These are phyloP conservation scores for Zoanthus solanderi DNA, from an alignment of 92 coral and sea anemone species.

Conservation along the genomic window DNA sequence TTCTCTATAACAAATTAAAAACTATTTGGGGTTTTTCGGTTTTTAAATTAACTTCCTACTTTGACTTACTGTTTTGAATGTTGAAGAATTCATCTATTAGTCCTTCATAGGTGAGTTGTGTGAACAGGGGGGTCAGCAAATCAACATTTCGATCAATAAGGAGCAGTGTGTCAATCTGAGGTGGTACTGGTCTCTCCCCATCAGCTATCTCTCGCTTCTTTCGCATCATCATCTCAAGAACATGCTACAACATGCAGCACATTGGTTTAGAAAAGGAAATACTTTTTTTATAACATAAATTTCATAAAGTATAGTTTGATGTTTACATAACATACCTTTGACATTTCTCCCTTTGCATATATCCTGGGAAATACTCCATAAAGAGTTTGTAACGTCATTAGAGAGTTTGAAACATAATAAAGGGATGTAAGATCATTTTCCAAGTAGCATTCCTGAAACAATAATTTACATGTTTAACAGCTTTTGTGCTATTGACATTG, in stretches of 20 bases:
- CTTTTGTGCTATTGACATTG: no score
- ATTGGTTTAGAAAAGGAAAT: background rate
- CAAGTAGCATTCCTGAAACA: conserved; percentile 87
- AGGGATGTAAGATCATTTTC: conserved; percentile 93
- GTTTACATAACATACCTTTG: conserved; percentile 74
- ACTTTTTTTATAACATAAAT: no score
- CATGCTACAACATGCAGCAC: conserved; percentile 63
- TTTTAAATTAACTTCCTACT: background rate
- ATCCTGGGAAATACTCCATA: conserved; percentile 96
- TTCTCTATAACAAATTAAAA: no score
- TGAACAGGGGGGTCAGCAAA: conserved; percentile 89
- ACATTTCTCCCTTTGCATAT: conserved; percentile 91
- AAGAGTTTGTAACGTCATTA: conserved; percentile 93
- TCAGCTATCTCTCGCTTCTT: conserved; percentile 93
- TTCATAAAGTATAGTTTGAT: no score
- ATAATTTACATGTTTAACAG: background rate
- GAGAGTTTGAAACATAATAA: conserved; percentile 96
- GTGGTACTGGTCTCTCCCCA: conserved; percentile 84
- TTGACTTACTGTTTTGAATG: conserved; percentile 92
- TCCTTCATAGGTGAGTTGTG: conserved; percentile 98
- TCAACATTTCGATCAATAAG: conserved; percentile 93
- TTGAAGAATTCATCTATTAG: conserved; percentile 93
- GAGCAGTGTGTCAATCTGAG: conserved; percentile 91
- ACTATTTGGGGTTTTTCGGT: no score
- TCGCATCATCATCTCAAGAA: conserved; percentile 95